These are phyloP conservation scores for Felis chaus DNA, from an alignment of 2,113 vertebrate species.

Conservation along the genomic window DNA sequence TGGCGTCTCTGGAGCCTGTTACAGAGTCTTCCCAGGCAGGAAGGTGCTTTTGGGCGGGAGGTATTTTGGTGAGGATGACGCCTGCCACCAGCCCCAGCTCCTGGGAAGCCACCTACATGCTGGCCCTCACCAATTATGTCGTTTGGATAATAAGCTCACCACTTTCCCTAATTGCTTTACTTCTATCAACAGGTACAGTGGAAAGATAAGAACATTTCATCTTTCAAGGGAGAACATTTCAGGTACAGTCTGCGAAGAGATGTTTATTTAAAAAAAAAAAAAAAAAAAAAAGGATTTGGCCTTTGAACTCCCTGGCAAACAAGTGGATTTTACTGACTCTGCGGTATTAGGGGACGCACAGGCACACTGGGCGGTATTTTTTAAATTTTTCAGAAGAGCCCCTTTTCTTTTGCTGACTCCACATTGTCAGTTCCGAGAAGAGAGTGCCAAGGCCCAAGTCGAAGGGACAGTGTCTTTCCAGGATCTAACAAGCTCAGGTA, in stretches of 20 bases:
- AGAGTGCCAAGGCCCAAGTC: not conserved
- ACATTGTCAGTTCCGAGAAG: not conserved
- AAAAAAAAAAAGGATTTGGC: not conserved
- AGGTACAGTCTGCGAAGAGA: not conserved
- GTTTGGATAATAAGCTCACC: slow-evolving; percentile 60
- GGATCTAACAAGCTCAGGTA: not conserved
- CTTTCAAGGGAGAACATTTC: slow-evolving; percentile 13
- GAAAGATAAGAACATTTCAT: not conserved
- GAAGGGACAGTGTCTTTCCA: not conserved
- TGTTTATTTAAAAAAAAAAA: not conserved
- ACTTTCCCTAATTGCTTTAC: slow-evolving; percentile 49
- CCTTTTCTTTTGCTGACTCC: not conserved
- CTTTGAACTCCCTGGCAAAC: not conserved
- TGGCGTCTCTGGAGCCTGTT: no score
- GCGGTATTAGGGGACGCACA: not conserved
- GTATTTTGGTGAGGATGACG: not conserved
- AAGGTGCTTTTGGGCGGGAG: not conserved
- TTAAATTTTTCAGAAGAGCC: not conserved
- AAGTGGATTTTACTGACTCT: not conserved
- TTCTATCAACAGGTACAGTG: not conserved
- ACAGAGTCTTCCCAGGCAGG: not conserved
- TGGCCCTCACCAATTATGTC: slow-evolving; percentile 53
- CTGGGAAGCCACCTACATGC: slow-evolving; percentile 26
- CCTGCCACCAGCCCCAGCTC: not conserved
- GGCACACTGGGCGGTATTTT: not conserved